Evolutionary conservation across 2,113 vertebrate genomes (phyloP), one percentile per base, ranked within the genome.

Genomic region (Lepisosteus oculatus): DNA sequence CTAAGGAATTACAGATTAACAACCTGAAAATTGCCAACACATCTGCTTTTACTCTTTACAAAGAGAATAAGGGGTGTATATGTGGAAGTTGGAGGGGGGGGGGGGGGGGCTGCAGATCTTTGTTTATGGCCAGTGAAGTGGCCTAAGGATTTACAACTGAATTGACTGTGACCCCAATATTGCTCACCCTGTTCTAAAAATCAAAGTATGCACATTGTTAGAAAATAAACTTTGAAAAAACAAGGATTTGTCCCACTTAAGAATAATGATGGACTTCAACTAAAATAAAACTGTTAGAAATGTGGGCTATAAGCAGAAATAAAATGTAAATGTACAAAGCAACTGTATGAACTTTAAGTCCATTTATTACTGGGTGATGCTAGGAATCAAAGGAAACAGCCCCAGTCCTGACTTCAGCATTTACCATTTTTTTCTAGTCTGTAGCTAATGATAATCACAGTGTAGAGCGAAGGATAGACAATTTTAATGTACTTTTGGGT

Each of bases 391-490:
- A 56, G 55, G 65, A 51, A 41, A 54, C 14, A 72, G 55, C 4
- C 61, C 68, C 69, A 66, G 73, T 55, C 14, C 47, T 55, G 74
- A 80, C 77, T 75, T 79, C 68, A 78, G 76, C 76, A 80, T 75
- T 79, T 71, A 72, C 77, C 47, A 51, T 51, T 51, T 9, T 51
- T 9, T 51, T 5, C 9, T 51, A 51, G 29, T 29, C 5, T 59
- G 57, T n/a, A 6, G 29, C 29, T 29, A 29, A 29, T 29, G 29
- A 29, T 29, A 29, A 29, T 29, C 29, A 29, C 17, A 29, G 29
- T 29, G 29, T 29, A 29, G 29, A 29, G 29, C 29, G 29, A 29
- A 29, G 29, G 29, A 29, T 29, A 29, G 29, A 29, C 29, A 29
- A 29, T 29, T 29, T 29, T 29, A 29, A 29, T 29, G 29, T 29